Base-by-base conservation (phyloP, 2,888 invertebrate species). In the Pinctada fucata region DNA sequence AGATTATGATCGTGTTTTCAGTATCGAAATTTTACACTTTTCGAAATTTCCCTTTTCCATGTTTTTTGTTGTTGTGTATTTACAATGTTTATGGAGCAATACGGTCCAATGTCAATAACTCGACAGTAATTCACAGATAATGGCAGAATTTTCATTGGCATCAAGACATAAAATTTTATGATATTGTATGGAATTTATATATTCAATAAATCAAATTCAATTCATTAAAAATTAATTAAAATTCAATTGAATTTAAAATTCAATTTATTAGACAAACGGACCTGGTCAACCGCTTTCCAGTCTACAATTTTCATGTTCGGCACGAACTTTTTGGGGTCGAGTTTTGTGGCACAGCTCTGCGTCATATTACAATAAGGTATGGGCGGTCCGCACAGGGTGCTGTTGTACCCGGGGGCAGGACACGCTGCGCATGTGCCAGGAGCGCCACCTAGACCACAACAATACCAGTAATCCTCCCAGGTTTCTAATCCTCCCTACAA, bases 401-500 rank as follows among this genome's bases (percentile, higher is more conserved):
- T 85, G 82, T 90, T 91, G 80, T 86, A 90, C 1, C 89, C 88
- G 1, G 84, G 83, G 2, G 89, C 86, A 3, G 86, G 86, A 76
- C 90, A 90, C 2, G 86, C 85, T 66, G 83, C 85, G 79, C 90
- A 90, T 4, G 86, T 85, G 2, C 86, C 88, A 0, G 82, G 83
- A 31, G 80, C 83, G 3, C 87, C 87, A 0, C 86, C 87, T 16
- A 84, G 75, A 64, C 90, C 90, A 52, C 84, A 83, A 69, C 90
- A 90, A 75, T 90, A 90, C 50, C 79, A 73, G 81, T 89, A 90
- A 58, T 86, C 86, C 48, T 81, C 78, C 84, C 86, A 86, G 2
- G 83, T 82, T 70, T 88, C 87, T n/a, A 90, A 75, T 13, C 90
- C 90, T 31, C 90, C 90, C 90, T 90, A 78, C 5, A 72, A 74